Evolutionary conservation across 2,113 vertebrate genomes (phyloP).

Genomic region (Prinia subflava): DNA sequence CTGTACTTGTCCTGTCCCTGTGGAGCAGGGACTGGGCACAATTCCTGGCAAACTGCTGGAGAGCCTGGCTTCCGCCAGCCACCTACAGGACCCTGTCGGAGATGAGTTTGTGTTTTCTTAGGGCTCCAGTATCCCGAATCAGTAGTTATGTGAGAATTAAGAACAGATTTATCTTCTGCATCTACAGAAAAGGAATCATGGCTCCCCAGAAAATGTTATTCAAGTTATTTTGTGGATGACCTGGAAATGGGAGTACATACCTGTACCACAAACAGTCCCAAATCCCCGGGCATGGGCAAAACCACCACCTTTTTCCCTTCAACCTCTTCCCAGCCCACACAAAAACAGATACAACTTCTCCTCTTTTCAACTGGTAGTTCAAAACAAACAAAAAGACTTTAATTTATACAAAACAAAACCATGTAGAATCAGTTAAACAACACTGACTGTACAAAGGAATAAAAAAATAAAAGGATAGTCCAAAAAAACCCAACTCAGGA

Average conservation of each 20-base stretch:
- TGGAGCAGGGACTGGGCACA: accelerated
- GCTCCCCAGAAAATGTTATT: background rate
- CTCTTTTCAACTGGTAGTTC: background rate
- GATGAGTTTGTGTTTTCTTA: background rate
- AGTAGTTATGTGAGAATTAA: background rate
- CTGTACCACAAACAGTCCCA: background rate
- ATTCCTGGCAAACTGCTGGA: background rate
- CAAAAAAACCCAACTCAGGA: conserved; percentile 32
- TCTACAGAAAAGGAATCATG: background rate
- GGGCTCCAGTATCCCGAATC: background rate
- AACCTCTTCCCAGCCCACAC: background rate
- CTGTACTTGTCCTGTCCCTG: accelerated
- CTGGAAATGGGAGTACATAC: background rate
- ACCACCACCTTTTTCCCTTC: background rate
- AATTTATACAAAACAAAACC: conserved; percentile 63
- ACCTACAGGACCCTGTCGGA: accelerated
- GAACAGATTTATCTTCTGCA: background rate
- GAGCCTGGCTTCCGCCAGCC: background rate
- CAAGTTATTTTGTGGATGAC: background rate
- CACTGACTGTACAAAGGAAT: conserved; percentile 74
- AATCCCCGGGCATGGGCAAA: background rate
- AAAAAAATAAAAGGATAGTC: conserved; percentile 46
- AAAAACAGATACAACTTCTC: accelerated
- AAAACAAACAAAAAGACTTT: conserved; percentile 36
- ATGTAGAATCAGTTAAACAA: conserved; percentile 50